These are phyloP conservation scores for Nephila pilipes DNA, from an alignment of 1,140 invertebrate species.

Conservation along the genomic window DNA sequence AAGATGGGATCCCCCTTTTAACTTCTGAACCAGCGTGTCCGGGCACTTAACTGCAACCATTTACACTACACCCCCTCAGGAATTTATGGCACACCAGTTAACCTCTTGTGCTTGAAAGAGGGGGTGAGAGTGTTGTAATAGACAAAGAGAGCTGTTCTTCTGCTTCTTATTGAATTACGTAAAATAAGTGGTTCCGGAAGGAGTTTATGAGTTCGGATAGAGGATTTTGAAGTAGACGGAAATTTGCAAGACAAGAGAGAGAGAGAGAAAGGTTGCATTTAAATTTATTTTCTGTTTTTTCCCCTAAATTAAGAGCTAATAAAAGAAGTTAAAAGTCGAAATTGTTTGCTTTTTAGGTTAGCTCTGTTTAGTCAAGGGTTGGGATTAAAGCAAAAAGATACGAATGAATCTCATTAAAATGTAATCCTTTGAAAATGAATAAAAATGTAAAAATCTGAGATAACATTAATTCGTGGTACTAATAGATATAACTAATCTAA, in stretches of 20 bases:
- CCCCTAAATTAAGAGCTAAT: not conserved
- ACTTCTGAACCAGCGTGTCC: constrained; percentile 37
- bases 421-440: too few relatives aligned
- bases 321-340: too few relatives aligned
- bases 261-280: not conserved
- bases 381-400: too few relatives aligned
- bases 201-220: not conserved
- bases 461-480: too few relatives aligned
- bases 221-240: not conserved
- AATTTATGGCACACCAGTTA: constrained; percentile 52
- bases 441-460: too few relatives aligned
- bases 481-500: too few relatives aligned
- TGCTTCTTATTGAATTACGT: constrained; percentile 19
- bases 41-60: constrained; percentile 35
- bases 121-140: not conserved
- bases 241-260: not conserved
- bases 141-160: not conserved
- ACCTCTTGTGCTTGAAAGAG: constrained; percentile 1
- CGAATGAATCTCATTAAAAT: too few relatives aligned
- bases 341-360: too few relatives aligned
- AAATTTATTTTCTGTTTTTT: not conserved
- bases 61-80: constrained; percentile 40
- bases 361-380: too few relatives aligned
- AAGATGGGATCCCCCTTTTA: constrained; percentile 36
- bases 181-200: constrained; percentile 23